Conservation (phyloP, 2,888 invertebrate genomes). For the Tipula helvola region DNA sequence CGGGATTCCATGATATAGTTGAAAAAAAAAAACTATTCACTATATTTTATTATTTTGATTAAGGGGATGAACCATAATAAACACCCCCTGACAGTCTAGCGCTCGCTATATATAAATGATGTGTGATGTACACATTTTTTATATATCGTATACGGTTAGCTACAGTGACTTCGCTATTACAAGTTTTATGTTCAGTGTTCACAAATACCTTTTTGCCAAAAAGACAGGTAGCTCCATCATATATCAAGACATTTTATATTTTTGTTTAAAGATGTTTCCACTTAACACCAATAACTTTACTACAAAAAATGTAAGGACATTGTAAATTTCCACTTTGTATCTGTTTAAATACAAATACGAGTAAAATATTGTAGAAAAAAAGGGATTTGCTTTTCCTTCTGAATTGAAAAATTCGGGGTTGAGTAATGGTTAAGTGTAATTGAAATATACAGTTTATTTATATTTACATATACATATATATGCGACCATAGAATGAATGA, state of each 20-base stretch:
- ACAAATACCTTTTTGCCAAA: not conserved
- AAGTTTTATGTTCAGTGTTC: not conserved
- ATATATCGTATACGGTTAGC: not conserved
- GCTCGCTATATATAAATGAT: not conserved
- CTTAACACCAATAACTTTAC: not conserved
- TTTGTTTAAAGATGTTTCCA: not conserved
- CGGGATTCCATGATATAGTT: not conserved
- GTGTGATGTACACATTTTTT: not conserved
- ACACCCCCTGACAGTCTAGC: not conserved
- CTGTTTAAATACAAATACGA: not conserved
- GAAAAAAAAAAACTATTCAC: not conserved
- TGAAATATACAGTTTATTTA: not conserved
- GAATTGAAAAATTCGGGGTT: not conserved
- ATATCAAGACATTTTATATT: not conserved
- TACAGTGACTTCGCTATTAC: not conserved
- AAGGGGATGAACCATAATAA: not conserved
- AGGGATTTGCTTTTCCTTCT: not conserved
- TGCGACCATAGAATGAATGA: not conserved
- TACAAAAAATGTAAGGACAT: not conserved
- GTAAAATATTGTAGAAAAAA: not conserved
- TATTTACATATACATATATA: not conserved
- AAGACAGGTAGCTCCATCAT: not conserved
- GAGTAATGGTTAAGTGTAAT: not conserved
- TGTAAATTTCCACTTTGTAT: not conserved
- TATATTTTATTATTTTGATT: not conserved